Evolutionary conservation across 2,888 invertebrate species (phyloP).

Genomic region (Drosophila demipolita): DNA sequence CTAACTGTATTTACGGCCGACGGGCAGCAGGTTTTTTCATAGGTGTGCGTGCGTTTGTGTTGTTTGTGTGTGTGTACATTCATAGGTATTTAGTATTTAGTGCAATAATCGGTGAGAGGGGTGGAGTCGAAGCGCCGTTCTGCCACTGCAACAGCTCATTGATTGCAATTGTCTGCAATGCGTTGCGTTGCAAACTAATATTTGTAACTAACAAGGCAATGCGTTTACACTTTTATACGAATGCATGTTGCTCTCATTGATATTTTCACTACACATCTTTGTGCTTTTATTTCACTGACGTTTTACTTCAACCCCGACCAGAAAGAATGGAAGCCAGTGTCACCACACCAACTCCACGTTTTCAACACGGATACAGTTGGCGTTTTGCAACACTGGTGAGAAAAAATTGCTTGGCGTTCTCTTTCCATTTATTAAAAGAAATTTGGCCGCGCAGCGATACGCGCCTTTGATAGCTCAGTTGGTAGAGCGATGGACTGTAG

Average conservation of each 20-base stretch:
- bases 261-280: slow-evolving; percentile 62
- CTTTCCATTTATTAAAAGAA: background rate
- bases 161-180: background rate
- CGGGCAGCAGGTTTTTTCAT: slow-evolving; percentile 72
- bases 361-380: slow-evolving; percentile 14
- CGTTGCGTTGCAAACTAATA: slow-evolving; percentile 10
- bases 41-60: slow-evolving; percentile 11
- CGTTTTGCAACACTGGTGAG: slow-evolving; percentile 32
- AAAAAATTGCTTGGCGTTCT: background rate
- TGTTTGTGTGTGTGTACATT: slow-evolving; percentile 35
- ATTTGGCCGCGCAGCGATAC: background rate
- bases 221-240: slow-evolving; percentile 21
- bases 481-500: slow-evolving; percentile 80
- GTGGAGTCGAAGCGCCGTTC: slow-evolving; percentile 57
- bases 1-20: slow-evolving; percentile 71
- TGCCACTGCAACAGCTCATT: slow-evolving; percentile 23
- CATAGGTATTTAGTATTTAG: slow-evolving; percentile 63
- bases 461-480: slow-evolving; percentile 77
- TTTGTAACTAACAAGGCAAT: slow-evolving; percentile 27
- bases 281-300: slow-evolving; percentile 46
- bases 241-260: slow-evolving; percentile 35
- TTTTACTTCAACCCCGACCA: slow-evolving; percentile 63
- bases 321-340: slow-evolving; percentile 57
- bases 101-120: slow-evolving; percentile 51
- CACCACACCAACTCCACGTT: slow-evolving; percentile 32